A percentile compares a stretch with the other conserved stretches of the same genome.
Conservation (phyloP, 2,888 invertebrate genomes). For the Hydroisotoma schaefferi region DNA sequence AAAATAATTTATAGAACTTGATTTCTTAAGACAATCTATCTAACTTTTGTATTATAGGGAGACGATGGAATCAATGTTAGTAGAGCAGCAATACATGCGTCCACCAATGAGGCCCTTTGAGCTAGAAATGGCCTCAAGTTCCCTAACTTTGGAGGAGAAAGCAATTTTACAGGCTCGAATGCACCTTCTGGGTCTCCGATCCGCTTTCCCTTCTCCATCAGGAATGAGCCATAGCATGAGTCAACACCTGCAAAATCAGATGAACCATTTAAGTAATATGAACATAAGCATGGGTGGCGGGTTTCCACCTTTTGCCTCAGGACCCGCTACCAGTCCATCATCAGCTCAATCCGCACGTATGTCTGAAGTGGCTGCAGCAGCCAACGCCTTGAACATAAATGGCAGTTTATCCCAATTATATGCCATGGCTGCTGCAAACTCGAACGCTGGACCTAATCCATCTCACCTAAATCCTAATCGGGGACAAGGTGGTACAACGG, state of each 20-base stretch:
- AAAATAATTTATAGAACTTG: no score
- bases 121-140: slow-evolving; percentile 57
- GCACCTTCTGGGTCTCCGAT: slow-evolving; percentile 59
- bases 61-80: slow-evolving; percentile 84
- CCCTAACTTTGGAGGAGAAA: slow-evolving; percentile 69
- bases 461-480: slow-evolving; percentile 33
- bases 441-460: slow-evolving; percentile 28
- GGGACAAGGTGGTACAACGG: slow-evolving; percentile 32
- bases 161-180: slow-evolving; percentile 72
- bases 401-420: slow-evolving; percentile 47
- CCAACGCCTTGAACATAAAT: slow-evolving; percentile 40
- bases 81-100: slow-evolving; percentile 77
- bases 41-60: slow-evolving; percentile 61
- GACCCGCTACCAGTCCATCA: slow-evolving; percentile 26
- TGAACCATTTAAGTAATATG: slow-evolving; percentile 39
- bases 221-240: slow-evolving; percentile 30
- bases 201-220: slow-evolving; percentile 42
- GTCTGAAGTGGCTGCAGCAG: slow-evolving; percentile 54
- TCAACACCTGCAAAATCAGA: slow-evolving; percentile 32
- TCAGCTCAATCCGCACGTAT: slow-evolving; percentile 59
- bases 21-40: no score
- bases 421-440: slow-evolving; percentile 45
- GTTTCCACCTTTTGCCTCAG: slow-evolving; percentile 43
- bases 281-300: slow-evolving; percentile 28
- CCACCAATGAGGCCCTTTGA: slow-evolving; percentile 72